Evolutionary conservation across 2,888 invertebrate genomes (phyloP).

Genomic region (Rhopalosiphum nymphaeae): DNA sequence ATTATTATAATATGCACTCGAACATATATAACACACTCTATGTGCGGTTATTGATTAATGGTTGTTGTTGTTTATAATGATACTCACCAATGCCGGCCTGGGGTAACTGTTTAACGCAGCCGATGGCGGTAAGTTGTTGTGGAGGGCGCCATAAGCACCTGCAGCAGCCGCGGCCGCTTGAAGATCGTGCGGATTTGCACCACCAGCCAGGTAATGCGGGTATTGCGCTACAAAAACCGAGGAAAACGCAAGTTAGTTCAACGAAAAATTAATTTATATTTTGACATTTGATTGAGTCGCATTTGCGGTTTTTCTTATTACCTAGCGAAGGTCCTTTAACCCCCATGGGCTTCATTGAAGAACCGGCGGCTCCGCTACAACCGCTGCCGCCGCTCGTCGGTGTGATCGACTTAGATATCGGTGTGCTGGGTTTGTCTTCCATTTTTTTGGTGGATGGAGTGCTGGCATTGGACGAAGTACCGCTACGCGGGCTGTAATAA

Average conservation of each 20-base stretch:
- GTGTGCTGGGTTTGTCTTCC: constrained; percentile 91
- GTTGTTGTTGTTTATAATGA: not conserved
- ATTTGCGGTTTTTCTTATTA: constrained; percentile 59
- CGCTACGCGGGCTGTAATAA: constrained; percentile 76
- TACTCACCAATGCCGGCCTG: constrained; percentile 74
- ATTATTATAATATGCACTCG: not conserved
- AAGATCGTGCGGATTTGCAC: constrained; percentile 74
- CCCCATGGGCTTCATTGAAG: constrained; percentile 73
- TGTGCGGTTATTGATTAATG: not conserved
- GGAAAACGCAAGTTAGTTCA: not conserved
- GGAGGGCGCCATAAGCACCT: constrained; percentile 75
- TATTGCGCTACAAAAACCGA: constrained; percentile 72
- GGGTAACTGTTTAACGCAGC: constrained; percentile 78
- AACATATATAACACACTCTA: not conserved
- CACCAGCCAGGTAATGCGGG: constrained; percentile 75
- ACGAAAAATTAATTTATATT: constrained; percentile 2
- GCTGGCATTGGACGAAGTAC: constrained; percentile 91
- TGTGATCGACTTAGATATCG: constrained; percentile 90
- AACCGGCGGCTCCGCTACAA: constrained; percentile 72
- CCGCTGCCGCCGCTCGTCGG: constrained; percentile 79
- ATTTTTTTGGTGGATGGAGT: constrained; percentile 89
- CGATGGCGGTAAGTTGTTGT: constrained; percentile 77
- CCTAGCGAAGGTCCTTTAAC: constrained; percentile 72
- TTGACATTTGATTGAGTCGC: not conserved
- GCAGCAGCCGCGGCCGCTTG: constrained; percentile 72